A percentile compares a stretch with the other conserved stretches of the same genome.
phyloP scores from a whole-genome alignment of 2,888 invertebrate species.

The Megalurothrips usitatus region DNA sequence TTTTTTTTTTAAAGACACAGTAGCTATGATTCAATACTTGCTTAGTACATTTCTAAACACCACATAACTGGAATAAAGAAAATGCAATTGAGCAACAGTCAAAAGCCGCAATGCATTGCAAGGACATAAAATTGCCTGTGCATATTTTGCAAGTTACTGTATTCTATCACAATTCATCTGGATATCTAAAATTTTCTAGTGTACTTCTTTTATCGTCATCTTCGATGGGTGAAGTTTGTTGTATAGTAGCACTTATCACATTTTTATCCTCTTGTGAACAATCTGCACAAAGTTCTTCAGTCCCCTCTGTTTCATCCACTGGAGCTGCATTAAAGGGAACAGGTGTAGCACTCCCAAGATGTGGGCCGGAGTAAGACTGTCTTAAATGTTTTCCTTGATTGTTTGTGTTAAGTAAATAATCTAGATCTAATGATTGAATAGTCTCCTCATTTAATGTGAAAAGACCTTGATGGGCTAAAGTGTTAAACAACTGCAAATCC shows the following conservation, averaged over 20 bases:
- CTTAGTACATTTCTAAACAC: too few relatives aligned
- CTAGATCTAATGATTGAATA: background rate
- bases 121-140: background rate
- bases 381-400: background rate
- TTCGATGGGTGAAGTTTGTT: background rate
- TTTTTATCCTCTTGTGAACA: background rate
- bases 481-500: background rate
- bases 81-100: background rate
- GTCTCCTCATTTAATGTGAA: background rate
- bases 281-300: background rate
- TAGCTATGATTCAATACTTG: too few relatives aligned
- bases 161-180: slow-evolving; percentile 8
- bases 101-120: too few relatives aligned
- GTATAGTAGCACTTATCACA: background rate
- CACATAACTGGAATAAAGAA: background rate
- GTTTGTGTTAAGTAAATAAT: background rate
- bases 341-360: background rate
- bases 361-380: background rate
- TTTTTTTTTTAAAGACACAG: background rate
- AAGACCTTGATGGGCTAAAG: background rate
- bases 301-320: background rate
- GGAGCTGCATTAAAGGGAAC: background rate
- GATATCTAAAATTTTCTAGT: background rate
- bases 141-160: background rate
- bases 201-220: background rate